Evolutionary conservation across 1,140 invertebrate genomes (phyloP), one percentile per base, ranked within the genome.

Genomic region (Doryteuthis pealeii): DNA sequence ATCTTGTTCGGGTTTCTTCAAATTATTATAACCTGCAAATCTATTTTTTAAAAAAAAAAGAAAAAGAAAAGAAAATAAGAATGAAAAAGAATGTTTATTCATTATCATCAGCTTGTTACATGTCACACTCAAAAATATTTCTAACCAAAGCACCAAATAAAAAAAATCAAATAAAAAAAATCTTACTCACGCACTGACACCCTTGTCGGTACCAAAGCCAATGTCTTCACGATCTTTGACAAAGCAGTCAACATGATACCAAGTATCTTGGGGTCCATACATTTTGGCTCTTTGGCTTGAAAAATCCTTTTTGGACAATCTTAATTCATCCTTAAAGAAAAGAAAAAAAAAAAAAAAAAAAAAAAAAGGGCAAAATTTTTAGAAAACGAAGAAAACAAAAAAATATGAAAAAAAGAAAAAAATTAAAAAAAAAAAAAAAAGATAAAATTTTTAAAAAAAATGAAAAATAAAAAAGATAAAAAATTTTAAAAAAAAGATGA

Each of bases 211-310:
- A 30, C 75, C 74, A 77, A 93, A 99, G 49, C 92, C 90, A 2
- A 97, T 83, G 70, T 94, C 92, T 75, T 91, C 88, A 67, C 94
- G 88, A n/a, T 92, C 84, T 81, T 95, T 91, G 12, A 91, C 91
- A 90, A 99, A 99, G 87, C 97, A 99, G 76, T 95, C 93, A 14
- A 96, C 87, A 89, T 99, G 97, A 88, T 97, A 92, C 96, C 96
- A 98, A 32, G 92, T 87, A 35, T 88, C 85, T 49, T 84, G 79
- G n/a, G 90, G 89, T 5, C 95, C 95, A 89, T 92, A 96, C 85
- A 91, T 92, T 79, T 90, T 91, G 0, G 92, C 94, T 65, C 93
- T 89, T 78, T 95, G 93, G 76, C 92, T 93, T 71, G 96, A 93
- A 89, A 90, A 96, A 80, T 96, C 95, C 80, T 93, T 94, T 87